Base-by-base conservation (phyloP, 2,888 invertebrate species). In the Mactromeris polynyma region DNA sequence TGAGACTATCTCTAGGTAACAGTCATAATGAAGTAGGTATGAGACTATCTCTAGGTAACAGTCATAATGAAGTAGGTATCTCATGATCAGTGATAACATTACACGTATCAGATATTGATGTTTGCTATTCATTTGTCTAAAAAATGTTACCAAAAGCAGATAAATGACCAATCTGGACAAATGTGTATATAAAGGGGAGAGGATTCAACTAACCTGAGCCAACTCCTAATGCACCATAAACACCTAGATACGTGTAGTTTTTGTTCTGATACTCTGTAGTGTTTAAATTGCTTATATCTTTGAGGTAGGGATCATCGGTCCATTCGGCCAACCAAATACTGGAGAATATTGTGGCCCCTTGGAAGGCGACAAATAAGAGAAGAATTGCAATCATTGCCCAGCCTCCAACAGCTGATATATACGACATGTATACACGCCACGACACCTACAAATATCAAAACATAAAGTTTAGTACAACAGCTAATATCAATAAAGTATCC, bases 351-450 rank as follows among this genome's bases (percentile, higher is more conserved):
- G 94, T 93, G n/a, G 93, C 92, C 0, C 90, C 94, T 90, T 96
- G 96, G 89, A 95, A 96, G 9, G 94, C 17, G n/a, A 95, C 85
- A 88, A 95, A 96, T 87, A 95, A 89, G 0, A 94, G 97, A 96
- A 99, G 98, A 97, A 99, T 98, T 0, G 98, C 89, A 85, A 99
- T 97, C 1, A 99, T 98, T 36, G 98, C 96, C 0, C 98, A 97
- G 83, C 98, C 97, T 85, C 98, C 97, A 93, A 98, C 96, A 80
- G 99, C 99, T 96, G 97, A 97, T 92, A 99, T 97, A 96, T 99
- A 99, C 96, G 98, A 98, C 94, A 98, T 98, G 97, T 99, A 99
- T 0, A 99, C 99, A 90, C 97, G 97, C 97, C 98, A 98, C 97
- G 98, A 98, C 2, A 99, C 98, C 97, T 97, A 40, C 19, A 64